phyloP scores from a whole-genome alignment of 2,888 invertebrate species.

The Hipparchia sbordonii region DNA sequence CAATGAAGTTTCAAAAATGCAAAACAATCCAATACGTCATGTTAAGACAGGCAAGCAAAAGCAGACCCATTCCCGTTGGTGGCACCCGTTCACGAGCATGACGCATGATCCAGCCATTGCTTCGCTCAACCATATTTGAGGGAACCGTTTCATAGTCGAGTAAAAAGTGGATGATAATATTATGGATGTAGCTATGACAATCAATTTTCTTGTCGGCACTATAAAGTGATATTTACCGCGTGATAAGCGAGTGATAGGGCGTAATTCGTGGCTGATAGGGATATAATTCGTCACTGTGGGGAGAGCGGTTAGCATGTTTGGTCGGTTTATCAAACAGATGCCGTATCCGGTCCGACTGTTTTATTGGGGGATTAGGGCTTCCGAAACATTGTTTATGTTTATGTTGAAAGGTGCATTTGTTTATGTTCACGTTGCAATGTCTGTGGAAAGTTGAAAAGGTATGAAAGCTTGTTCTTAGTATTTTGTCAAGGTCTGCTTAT shows the following conservation, averaged over 20 bases:
- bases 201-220: constrained; percentile 33
- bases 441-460: not conserved
- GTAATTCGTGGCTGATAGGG: constrained; percentile 13
- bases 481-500: not conserved
- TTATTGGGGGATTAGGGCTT: constrained; percentile 35
- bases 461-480: not conserved
- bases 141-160: too few species aligned
- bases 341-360: constrained; percentile 36
- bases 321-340: constrained; percentile 32
- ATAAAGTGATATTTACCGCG: constrained; percentile 32
- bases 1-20: too few species aligned
- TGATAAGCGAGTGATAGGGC: constrained; percentile 23
- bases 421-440: constrained; percentile 1
- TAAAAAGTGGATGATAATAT: too few species aligned
- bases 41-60: too few species aligned
- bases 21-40: too few species aligned
- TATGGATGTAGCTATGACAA: not conserved
- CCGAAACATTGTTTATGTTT: constrained; percentile 25
- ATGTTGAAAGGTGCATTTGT: not conserved
- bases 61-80: too few species aligned
- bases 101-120: too few species aligned
- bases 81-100: too few species aligned
- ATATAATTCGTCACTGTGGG: constrained; percentile 32
- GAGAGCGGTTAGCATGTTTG: constrained; percentile 16
- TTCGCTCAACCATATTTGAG: too few species aligned